Evolutionary conservation across 2,888 invertebrate genomes (phyloP).

Genomic region (Catocala sponsa): DNA sequence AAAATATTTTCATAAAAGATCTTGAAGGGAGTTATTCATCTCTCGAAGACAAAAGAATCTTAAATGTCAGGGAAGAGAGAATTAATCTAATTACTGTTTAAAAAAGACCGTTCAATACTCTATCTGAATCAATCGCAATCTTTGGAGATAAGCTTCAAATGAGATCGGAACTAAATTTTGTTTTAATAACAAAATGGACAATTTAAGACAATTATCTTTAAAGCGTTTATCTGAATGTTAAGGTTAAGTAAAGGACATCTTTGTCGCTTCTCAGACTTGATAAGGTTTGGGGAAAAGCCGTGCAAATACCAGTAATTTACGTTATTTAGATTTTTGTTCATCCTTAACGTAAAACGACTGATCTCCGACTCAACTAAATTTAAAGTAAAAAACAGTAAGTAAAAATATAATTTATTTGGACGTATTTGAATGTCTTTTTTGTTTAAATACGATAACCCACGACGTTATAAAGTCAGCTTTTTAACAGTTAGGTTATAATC

Average conservation of each 20-base stretch:
- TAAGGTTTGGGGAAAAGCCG: not conserved
- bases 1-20: conserved; percentile 24
- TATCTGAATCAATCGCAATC: conserved; percentile 29
- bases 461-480: too few species aligned
- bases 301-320: not conserved
- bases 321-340: too few species aligned
- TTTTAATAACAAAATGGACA: conserved; percentile 32
- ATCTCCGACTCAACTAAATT: too few species aligned
- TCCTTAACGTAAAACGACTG: too few species aligned
- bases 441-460: too few species aligned
- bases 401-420: too few species aligned
- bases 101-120: conserved; percentile 32
- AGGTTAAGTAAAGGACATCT: not conserved
- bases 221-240: not conserved
- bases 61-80: conserved; percentile 4
- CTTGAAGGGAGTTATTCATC: conserved; percentile 12
- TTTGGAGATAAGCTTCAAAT: conserved; percentile 40
- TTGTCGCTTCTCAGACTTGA: not conserved
- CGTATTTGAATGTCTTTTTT: too few species aligned
- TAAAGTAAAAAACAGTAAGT: too few species aligned
- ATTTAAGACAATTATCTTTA: conserved; percentile 16
- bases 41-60: conserved; percentile 11
- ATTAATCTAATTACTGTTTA: conserved; percentile 46
- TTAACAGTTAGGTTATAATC: too few species aligned
- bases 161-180: conserved; percentile 36